Conservation (phyloP, 1,140 invertebrate genomes). For the Pseudomyrmex sp. region DNA sequence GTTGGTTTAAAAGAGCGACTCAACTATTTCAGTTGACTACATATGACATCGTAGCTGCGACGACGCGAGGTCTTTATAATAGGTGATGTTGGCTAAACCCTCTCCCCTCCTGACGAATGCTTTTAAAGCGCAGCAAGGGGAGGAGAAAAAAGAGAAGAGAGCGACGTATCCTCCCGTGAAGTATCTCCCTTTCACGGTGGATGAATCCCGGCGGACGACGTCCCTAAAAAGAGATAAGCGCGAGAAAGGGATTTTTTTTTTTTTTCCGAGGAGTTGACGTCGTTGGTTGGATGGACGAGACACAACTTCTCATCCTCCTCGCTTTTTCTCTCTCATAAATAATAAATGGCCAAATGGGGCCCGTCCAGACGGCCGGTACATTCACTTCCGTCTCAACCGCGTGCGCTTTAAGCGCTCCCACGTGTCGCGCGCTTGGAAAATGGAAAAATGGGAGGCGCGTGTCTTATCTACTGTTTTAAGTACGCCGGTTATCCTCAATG, state of each 20-base stretch:
- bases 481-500: constrained; percentile 48
- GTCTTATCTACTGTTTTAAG: constrained; percentile 59
- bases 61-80: constrained; percentile 24
- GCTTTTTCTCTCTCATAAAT: constrained; percentile 59
- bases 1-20: not conserved
- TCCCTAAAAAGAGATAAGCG: constrained; percentile 69
- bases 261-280: constrained; percentile 39
- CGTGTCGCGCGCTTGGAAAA: constrained; percentile 35
- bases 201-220: constrained; percentile 63
- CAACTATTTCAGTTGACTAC: not conserved
- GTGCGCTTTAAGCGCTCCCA: constrained; percentile 49
- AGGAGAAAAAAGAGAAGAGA: constrained; percentile 6
- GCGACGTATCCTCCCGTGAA: constrained; percentile 36
- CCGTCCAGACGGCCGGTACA: constrained; percentile 59
- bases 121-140: constrained; percentile 57
- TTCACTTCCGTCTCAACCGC: constrained; percentile 58
- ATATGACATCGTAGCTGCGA: not conserved
- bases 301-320: constrained; percentile 13
- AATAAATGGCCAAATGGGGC: constrained; percentile 70
- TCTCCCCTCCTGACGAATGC: constrained; percentile 12
- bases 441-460: constrained; percentile 52
- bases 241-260: constrained; percentile 61
- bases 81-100: constrained; percentile 34
- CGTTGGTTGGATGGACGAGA: constrained; percentile 33
- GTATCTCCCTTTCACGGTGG: constrained; percentile 64